Percentiles rank a stretch among this genome's conserved stretches.
phyloP scores from a whole-genome alignment of 2,113 vertebrate genomes.

The Proterorhinus semilunaris region DNA sequence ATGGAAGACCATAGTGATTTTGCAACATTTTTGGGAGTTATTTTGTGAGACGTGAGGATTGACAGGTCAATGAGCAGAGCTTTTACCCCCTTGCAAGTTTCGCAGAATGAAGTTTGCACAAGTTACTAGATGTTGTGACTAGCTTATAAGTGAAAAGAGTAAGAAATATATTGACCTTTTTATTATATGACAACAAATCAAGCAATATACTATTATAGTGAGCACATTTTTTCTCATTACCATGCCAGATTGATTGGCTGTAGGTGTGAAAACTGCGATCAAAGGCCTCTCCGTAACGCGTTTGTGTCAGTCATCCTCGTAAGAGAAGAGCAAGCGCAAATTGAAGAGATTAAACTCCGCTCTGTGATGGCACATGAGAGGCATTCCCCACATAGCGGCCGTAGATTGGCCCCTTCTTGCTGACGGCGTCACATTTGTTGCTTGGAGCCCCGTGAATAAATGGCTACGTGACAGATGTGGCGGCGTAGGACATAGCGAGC shows the following conservation, averaged over 20 bases:
- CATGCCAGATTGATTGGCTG: background rate
- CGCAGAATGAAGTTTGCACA: too few species aligned
- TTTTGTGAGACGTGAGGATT: background rate
- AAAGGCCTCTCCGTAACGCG: background rate
- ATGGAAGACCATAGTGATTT: background rate
- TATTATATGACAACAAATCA: too few species aligned
- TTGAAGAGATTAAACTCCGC: conserved; percentile 13
- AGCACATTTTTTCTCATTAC: background rate
- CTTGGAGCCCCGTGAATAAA: conserved; percentile 25
- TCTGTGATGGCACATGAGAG: conserved; percentile 13
- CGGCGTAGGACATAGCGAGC: background rate
- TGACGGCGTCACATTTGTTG: conserved; percentile 46
- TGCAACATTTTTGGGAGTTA: background rate
- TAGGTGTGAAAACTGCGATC: background rate
- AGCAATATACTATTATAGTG: too few species aligned
- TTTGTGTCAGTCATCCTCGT: background rate
- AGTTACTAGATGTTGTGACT: too few species aligned
- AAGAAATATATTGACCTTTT: too few species aligned
- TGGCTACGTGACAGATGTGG: conserved; percentile 36
- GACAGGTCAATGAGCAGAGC: too few species aligned
- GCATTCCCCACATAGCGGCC: conserved; percentile 27
- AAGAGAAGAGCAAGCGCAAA: conserved; percentile 16
- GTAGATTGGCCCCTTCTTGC: conserved; percentile 19
- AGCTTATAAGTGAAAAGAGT: too few species aligned
- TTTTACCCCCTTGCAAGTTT: too few species aligned